These are phyloP conservation scores for Linyphia triangularis DNA, from an alignment of 2,888 invertebrate genomes.

Conservation along the genomic window DNA sequence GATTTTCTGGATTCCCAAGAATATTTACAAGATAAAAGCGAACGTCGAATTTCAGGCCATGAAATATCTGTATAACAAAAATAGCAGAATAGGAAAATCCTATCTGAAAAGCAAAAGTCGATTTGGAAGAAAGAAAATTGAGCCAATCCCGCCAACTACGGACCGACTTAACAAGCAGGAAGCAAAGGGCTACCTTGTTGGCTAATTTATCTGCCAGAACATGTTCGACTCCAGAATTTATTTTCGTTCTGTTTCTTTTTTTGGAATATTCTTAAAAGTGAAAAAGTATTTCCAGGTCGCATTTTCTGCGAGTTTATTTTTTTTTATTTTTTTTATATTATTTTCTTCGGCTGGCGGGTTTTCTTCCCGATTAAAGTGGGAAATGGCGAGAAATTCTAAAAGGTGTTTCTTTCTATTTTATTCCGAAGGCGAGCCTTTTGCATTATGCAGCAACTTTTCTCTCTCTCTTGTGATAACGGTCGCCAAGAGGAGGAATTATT, in stretches of 20 bases:
- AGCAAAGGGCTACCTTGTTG: slow-evolving; percentile 21
- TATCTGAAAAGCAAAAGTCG: slow-evolving; percentile 19
- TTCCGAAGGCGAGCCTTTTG: slow-evolving; percentile 48
- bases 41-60: slow-evolving; percentile 21
- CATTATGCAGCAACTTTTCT: slow-evolving; percentile 69
- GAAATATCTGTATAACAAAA: not conserved
- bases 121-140: slow-evolving; percentile 31
- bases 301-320: not conserved
- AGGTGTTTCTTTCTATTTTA: too few relatives aligned
- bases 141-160: slow-evolving; percentile 56
- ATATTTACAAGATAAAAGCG: slow-evolving; percentile 69
- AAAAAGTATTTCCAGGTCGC: slow-evolving; percentile 6
- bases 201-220: slow-evolving; percentile 53
- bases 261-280: not conserved
- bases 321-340: not conserved
- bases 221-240: slow-evolving; percentile 13
- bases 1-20: slow-evolving; percentile 30
- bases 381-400: slow-evolving; percentile 10
- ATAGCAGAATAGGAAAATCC: too few relatives aligned
- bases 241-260: not conserved
- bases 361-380: slow-evolving; percentile 54
- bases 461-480: slow-evolving; percentile 48
- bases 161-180: slow-evolving; percentile 19
- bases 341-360: slow-evolving; percentile 1
- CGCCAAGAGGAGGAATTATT: slow-evolving; percentile 56